These are phyloP conservation scores for Discoglossus pictus DNA, from an alignment of 2,797 vertebrate genomes.

Conservation along the genomic window DNA sequence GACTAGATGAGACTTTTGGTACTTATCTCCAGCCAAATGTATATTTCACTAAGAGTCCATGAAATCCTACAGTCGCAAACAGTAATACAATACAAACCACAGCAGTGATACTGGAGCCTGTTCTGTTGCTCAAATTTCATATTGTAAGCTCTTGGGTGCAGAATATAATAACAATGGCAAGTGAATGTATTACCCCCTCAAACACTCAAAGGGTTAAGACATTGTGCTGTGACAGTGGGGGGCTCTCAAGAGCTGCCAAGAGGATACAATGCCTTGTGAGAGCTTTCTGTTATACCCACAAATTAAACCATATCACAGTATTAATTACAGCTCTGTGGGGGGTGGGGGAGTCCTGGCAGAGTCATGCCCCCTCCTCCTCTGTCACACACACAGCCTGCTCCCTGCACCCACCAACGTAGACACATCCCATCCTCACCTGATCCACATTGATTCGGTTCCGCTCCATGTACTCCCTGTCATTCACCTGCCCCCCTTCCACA, in stretches of 20 bases:
- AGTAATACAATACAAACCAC: too few species aligned
- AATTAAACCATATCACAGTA: slow-evolving; percentile 18
- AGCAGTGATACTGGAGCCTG: too few species aligned
- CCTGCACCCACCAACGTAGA: neutral
- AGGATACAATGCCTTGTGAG: slow-evolving; percentile 16
- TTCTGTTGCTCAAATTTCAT: too few species aligned
- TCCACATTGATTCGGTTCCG: slow-evolving; percentile 84
- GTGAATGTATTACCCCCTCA: too few species aligned
- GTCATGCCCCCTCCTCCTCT: neutral
- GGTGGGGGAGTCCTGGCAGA: slow-evolving; percentile 8
- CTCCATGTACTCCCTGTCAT: slow-evolving; percentile 88
- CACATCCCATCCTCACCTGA: slow-evolving; percentile 72
- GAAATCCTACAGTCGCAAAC: too few species aligned
- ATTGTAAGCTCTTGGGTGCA: too few species aligned
- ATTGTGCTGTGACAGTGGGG: neutral
- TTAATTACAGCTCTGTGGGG: slow-evolving; percentile 19
- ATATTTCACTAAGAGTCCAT: too few species aligned
- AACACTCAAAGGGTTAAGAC: neutral
- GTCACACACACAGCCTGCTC: neutral
- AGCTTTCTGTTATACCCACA: neutral
- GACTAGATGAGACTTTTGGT: too few species aligned
- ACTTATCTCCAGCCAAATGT: too few species aligned
- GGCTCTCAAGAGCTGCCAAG: slow-evolving; percentile 3
- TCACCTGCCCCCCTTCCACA: slow-evolving; percentile 91
- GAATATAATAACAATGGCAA: too few species aligned